These are phyloP conservation scores for Trissonchulus latispiculum DNA, from an alignment of 2,888 invertebrate species.

Conservation along the genomic window DNA sequence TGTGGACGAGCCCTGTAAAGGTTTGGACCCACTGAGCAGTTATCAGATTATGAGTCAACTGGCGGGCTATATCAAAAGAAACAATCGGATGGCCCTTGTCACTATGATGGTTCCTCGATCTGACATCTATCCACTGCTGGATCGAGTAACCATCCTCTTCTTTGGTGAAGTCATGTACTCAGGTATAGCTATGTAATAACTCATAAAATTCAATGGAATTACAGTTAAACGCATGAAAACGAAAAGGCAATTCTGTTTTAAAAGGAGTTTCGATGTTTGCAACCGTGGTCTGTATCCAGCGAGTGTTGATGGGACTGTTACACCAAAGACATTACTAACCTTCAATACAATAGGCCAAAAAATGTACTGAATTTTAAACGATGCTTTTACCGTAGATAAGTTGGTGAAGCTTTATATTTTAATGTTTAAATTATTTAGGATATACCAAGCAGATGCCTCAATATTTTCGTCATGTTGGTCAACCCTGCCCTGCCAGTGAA, in stretches of 20 bases:
- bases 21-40: constrained; percentile 84
- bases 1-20: constrained; percentile 80
- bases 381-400: too few relatives aligned
- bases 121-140: constrained; percentile 89
- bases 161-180: constrained; percentile 62
- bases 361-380: too few relatives aligned
- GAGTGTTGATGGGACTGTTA: too few relatives aligned
- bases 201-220: too few relatives aligned
- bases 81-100: constrained; percentile 74
- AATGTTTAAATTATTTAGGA: constrained; percentile 58
- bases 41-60: constrained; percentile 87
- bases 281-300: too few relatives aligned
- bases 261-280: too few relatives aligned
- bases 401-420: too few relatives aligned
- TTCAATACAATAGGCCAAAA: too few relatives aligned
- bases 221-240: too few relatives aligned
- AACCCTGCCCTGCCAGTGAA: constrained; percentile 88
- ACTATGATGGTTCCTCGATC: constrained; percentile 86
- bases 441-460: constrained; percentile 81
- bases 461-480: constrained; percentile 88
- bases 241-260: too few relatives aligned
- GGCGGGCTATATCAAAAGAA: constrained; percentile 72
- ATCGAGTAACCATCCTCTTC: constrained; percentile 77
- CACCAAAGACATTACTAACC: too few relatives aligned
- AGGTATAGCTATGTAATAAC: too few relatives aligned